Evolutionary conservation across 2,888 invertebrate genomes (phyloP), one percentile per base, ranked within the genome.

Genomic region (Aspidiotus rigidus): DNA sequence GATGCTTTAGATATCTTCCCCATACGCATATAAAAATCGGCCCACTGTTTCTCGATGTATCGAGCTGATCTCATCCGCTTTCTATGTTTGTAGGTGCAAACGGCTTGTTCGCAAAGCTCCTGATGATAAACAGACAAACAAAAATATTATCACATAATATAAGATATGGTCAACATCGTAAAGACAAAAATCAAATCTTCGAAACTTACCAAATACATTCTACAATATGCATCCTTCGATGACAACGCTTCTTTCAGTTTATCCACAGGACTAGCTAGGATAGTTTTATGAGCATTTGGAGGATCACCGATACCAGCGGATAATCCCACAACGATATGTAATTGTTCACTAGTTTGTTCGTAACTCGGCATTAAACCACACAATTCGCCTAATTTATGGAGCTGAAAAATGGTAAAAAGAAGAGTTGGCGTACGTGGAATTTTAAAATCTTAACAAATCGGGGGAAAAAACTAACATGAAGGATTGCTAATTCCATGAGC

Each of bases 51-150:
- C 0, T 96, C 96, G 70, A 96, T 90, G 61, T 66, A 70, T 90
- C 82, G 84, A 0, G 96, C 95, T 67, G 90, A 93, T 77, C 86
- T 81, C 74, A 85, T 77, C 71, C 89, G 82, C 1, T 89, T 88
- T 72, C 96, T 93, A 79, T 96, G 95, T 76, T 97, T 97, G 77
- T 92, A 96, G 0, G 95, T 96, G 64, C 95, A 93, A 85, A 96
- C 94, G 0, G 96, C 93, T 72, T 96, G 79, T 77, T 97, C 97
- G 0, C 94, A 92, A 71, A 96, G 79, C 79, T 96, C 96, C 82
- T 85, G 73, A 59, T 74, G 73, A 71, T 57, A 71, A 72, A 70
- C 13, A 6, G 53, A 69, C 15, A 60, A 41, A 9, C 2, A 62
- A 60, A 16, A 2, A n/a, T 15, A 28, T 28, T 28, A 28, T 5